Evolutionary conservation across 2,113 vertebrate genomes (phyloP).

Genomic region (Xiphophorus couchianus): DNA sequence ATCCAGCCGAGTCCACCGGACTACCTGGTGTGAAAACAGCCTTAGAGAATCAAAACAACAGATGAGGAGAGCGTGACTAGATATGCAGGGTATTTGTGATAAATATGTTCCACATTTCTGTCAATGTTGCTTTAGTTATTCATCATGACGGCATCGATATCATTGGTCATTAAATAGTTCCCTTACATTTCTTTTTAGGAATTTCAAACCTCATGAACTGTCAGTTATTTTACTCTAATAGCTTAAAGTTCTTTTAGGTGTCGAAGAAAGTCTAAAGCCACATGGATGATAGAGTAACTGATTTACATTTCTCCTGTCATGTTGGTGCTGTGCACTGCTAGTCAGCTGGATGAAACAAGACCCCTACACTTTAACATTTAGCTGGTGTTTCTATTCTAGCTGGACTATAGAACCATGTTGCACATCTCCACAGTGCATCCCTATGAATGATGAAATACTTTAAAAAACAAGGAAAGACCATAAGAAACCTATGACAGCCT

Average conservation of each 20-base stretch:
- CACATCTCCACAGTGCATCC: not conserved
- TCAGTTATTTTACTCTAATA: not conserved
- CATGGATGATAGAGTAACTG: not conserved
- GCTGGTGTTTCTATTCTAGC: too few species aligned
- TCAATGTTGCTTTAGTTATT: not conserved
- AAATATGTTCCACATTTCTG: not conserved
- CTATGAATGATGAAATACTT: not conserved
- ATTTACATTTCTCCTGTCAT: not conserved
- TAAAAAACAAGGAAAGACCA: not conserved
- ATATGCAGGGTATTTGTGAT: not conserved
- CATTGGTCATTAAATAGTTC: not conserved
- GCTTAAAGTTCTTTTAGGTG: not conserved
- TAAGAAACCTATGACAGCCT: not conserved
- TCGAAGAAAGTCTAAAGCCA: too few species aligned
- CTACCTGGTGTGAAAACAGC: too few species aligned
- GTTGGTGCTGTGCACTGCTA: not conserved
- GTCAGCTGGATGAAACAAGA: not conserved
- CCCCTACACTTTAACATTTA: not conserved
- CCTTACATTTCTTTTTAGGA: not conserved
- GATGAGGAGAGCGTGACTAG: not conserved
- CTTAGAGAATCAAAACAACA: conserved; percentile 12
- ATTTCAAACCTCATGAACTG: not conserved
- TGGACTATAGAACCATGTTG: too few species aligned
- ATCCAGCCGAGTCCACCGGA: too few species aligned
- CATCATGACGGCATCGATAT: not conserved